Percentiles rank a stretch among this genome's conserved stretches.
Conservation (phyloP, 2,888 invertebrate species). For the Neoascia interrupta region DNA sequence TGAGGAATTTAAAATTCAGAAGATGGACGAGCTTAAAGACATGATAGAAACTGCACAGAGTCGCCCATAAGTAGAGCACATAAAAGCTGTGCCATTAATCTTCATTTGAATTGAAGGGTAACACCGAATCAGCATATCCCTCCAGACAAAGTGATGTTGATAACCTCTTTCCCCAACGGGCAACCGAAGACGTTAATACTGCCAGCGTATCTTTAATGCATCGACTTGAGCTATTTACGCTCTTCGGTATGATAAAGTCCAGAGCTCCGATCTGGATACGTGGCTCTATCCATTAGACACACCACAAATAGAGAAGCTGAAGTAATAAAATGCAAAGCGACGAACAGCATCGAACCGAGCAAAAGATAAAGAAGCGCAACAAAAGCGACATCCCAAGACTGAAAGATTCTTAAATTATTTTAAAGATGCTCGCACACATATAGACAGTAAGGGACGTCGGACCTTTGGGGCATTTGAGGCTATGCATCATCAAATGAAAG, state of each 20-base stretch:
- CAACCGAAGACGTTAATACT: neutral
- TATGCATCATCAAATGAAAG: conserved; percentile 52
- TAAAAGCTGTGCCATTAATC: conserved; percentile 70
- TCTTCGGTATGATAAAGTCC: conserved; percentile 30
- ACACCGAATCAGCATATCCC: conserved; percentile 60
- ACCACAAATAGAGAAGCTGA: conserved; percentile 33
- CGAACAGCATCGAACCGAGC: neutral
- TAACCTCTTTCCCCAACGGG: conserved; percentile 5
- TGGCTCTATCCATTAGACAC: conserved; percentile 35
- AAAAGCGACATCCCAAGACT: neutral
- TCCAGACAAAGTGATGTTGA: conserved; percentile 21
- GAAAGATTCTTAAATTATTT: conserved; percentile 9
- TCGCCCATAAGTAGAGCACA: conserved; percentile 41
- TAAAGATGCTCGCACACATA: conserved; percentile 4
- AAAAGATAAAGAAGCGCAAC: conserved; percentile 4
- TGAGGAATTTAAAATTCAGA: conserved; percentile 24
- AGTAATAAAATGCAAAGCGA: conserved; percentile 52
- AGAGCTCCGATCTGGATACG: neutral
- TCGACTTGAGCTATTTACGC: conserved; percentile 40
- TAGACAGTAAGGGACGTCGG: neutral
- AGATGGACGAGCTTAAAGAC: neutral
- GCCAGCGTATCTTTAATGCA: conserved; percentile 32
- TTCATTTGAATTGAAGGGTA: conserved; percentile 69
- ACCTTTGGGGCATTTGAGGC: conserved; percentile 29
- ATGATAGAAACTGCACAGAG: conserved; percentile 35